Evolutionary conservation across 2,888 invertebrate species (phyloP), one percentile per base, ranked within the genome.

Genomic region (Coleophora flavipennella): DNA sequence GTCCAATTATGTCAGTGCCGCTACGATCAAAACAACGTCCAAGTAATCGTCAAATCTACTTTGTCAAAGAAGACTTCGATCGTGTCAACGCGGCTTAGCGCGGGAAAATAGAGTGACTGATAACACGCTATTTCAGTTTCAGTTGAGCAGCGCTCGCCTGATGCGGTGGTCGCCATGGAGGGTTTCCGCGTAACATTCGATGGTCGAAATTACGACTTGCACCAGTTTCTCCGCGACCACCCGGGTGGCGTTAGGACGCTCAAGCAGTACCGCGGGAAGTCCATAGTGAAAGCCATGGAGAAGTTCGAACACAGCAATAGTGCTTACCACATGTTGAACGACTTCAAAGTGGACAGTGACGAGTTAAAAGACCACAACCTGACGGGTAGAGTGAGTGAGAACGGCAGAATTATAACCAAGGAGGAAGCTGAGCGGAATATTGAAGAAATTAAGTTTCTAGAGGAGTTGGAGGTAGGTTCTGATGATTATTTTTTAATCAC

Each of bases 231-330:
- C 37, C 85, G 85, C 38, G 89, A 91, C 53, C 93, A 93, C 66
- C 93, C 93, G 0, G 93, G 93, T 0, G 93, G 93, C 0, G 64
- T 87, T 0, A 89, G 89, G 53, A 90, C 90, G 1, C 67, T 93
- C 1, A 74, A 84, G 49, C 67, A 68, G n/a, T 90, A 80, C 50
- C 72, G 80, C 54, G 86, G 86, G 3, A 86, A 80, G 54, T 86
- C 86, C 38, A 68, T 91, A 27, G 64, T 78, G 13, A 65, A 76
- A 12, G 87, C 85, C 10, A 86, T 91, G 85, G 53, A 62, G 34
- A 72, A 84, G 13, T 86, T 84, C 28, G 78, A 86, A 8, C 91
- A 91, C 60, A 90, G 91, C 46, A 66, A 67, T 35, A 87, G 89
- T 46, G 91, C 91, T 1, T 88, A 88, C 53, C 90, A 90, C 60